Evolutionary conservation across 2,888 invertebrate genomes (phyloP), one percentile per base, ranked within the genome.

Genomic region (Microctonus aethiopoides): DNA sequence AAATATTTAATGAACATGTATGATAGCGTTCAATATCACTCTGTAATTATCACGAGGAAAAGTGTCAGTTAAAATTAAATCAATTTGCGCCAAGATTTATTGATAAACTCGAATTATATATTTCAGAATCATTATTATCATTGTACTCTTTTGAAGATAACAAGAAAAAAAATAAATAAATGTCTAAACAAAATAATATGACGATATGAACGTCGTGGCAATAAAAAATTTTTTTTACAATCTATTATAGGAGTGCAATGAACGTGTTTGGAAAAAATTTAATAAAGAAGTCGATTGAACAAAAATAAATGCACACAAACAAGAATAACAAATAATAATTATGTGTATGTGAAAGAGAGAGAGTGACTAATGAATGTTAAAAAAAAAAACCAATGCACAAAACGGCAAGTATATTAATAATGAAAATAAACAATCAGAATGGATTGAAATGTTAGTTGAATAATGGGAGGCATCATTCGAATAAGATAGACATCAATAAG

Each of bases 361-460:
- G 24, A 20, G 57, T 61, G 57, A 60, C 51, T 64, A 57, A 54
- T 46, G n/a, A 13, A 57, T 6, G 26, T 46, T 32, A 32, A 68
- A 61, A n/a, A 13, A 67, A 51, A n/a, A 39, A 51, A 75, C 70
- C 70, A 65, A 74, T 78, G 78, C 79, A 79, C 77, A 78, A 79
- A 78, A 62, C 69, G 60, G 52, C 56, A 64, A 68, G 63, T 66
- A 67, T 70, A 70, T 63, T 46, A 52, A 41, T 68, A 67, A 62
- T 61, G 65, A 67, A 16, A 46, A 68, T 36, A 69, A 65, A 62
- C 34, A n/a, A 70, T 64, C 54, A 57, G 56, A 71, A 63, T 51
- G 65, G 57, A 51, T 13, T 60, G 51, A 46, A 51, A 56, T 70
- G 34, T 56, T 59, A 63, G 22, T 2, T 16, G 59, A 51, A 60